Evolutionary conservation across 1,140 invertebrate genomes (phyloP).

Genomic region (Drosophila melanogaster): DNA sequence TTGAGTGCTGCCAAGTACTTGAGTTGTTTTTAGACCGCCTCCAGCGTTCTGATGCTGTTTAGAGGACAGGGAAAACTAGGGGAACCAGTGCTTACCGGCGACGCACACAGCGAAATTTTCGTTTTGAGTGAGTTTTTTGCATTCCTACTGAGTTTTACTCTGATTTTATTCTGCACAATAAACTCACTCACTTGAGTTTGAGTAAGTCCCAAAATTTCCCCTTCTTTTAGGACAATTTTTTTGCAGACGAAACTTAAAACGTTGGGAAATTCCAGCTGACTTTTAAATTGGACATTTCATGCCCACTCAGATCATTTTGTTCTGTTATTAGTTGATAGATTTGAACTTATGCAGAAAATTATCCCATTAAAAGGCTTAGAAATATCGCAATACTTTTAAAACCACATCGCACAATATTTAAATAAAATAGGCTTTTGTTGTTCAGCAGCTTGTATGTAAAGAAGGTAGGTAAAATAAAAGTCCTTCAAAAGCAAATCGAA

Average conservation of each 20-base stretch:
- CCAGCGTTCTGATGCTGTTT: constrained; percentile 57
- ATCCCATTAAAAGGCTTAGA: no score
- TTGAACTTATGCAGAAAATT: no score
- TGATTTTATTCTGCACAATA: neutral
- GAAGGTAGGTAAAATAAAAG: no score
- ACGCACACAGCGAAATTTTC: neutral
- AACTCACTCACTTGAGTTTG: constrained; percentile 6
- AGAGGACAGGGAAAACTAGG: neutral
- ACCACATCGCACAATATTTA: no score
- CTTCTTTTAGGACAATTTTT: constrained; percentile 9
- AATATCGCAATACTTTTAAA: no score
- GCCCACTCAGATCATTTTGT: no score
- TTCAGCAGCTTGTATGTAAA: no score
- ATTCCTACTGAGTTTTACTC: neutral
- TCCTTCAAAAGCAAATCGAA: no score
- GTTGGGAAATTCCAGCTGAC: neutral
- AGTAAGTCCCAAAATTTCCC: constrained; percentile 19
- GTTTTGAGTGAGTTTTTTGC: neutral
- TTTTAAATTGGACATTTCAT: neutral
- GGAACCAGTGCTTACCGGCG: neutral
- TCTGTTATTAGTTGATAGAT: no score
- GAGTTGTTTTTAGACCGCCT: constrained; percentile 45
- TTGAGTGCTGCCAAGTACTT: constrained; percentile 40
- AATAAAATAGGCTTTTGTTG: no score
- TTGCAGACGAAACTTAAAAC: neutral